Percentiles rank a stretch among this genome's conserved stretches.
Conservation (phyloP, 2,888 invertebrate genomes). For the Petrophora chlorosata region DNA sequence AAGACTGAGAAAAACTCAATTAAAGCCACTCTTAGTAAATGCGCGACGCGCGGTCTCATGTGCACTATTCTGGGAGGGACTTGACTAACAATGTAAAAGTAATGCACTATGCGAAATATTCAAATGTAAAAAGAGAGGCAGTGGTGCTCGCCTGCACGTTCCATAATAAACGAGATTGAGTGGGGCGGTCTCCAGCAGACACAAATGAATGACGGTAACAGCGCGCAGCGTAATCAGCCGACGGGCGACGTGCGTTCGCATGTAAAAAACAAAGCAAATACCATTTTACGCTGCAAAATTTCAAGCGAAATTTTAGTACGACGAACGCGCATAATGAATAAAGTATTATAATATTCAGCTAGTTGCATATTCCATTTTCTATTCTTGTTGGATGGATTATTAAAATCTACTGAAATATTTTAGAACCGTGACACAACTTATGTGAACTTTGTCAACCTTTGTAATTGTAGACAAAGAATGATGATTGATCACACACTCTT, state of each 20-base stretch:
- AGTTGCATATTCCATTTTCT: constrained; percentile 37
- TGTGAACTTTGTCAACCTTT: too few relatives aligned
- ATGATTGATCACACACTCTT: too few relatives aligned
- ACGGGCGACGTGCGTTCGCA: constrained; percentile 66
- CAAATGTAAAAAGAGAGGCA: constrained; percentile 70
- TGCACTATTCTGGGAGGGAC: constrained; percentile 44
- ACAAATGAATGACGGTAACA: constrained; percentile 78
- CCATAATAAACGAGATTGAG: constrained; percentile 80
- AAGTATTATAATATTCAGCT: constrained; percentile 41
- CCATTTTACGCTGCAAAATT: constrained; percentile 53
- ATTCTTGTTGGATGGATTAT: constrained; percentile 3
- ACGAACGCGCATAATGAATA: constrained; percentile 42
- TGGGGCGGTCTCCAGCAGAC: constrained; percentile 68
- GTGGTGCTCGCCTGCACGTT: constrained; percentile 64
- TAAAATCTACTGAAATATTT: too few relatives aligned
- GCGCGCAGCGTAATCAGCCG: constrained; percentile 73
- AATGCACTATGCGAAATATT: constrained; percentile 67
- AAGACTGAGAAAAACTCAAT: constrained; percentile 37
- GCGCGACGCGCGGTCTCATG: constrained; percentile 39
- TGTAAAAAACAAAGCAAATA: constrained; percentile 71
- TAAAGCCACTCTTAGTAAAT: constrained; percentile 37
- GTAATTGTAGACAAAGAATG: too few relatives aligned
- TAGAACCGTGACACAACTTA: too few relatives aligned
- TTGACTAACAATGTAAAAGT: constrained; percentile 64
- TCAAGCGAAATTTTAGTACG: constrained; percentile 44